Percentiles rank a stretch among this genome's conserved stretches.
Evolutionary conservation across 1,140 invertebrate species (phyloP).

Genomic region (Armadillidium nasatum): DNA sequence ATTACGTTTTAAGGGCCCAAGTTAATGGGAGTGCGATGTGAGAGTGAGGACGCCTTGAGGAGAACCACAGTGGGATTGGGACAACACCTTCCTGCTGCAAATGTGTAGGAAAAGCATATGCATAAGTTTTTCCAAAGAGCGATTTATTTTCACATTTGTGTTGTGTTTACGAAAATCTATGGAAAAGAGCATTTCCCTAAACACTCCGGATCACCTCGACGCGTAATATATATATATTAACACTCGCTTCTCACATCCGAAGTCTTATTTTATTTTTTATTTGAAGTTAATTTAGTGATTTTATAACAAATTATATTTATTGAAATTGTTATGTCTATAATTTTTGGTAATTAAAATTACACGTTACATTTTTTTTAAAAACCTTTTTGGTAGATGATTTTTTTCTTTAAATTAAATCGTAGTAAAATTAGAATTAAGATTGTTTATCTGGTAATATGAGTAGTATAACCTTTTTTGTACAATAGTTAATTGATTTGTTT

Average conservation of each 20-base stretch:
- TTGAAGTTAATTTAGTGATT: neutral
- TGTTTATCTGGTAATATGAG: too few species aligned
- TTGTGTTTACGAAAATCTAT: conserved; percentile 57
- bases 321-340: neutral
- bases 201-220: conserved; percentile 51
- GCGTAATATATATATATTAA: neutral
- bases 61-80: conserved; percentile 33
- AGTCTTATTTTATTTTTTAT: neutral
- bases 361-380: too few species aligned
- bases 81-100: conserved; percentile 48
- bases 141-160: conserved; percentile 52
- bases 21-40: conserved; percentile 21
- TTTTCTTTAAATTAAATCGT: too few species aligned
- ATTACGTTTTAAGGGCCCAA: conserved; percentile 12
- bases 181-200: conserved; percentile 57
- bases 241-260: neutral
- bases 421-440: too few species aligned
- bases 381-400: too few species aligned
- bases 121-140: conserved; percentile 41
- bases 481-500: too few species aligned
- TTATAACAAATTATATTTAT: neutral
- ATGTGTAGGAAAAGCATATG: conserved; percentile 47
- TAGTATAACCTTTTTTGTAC: too few species aligned
- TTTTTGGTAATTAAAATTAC: neutral
- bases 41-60: conserved; percentile 31